phyloP scores from a whole-genome alignment of 53 echinoderm and acorn worm genomes.

The Astropecten irregularis region DNA sequence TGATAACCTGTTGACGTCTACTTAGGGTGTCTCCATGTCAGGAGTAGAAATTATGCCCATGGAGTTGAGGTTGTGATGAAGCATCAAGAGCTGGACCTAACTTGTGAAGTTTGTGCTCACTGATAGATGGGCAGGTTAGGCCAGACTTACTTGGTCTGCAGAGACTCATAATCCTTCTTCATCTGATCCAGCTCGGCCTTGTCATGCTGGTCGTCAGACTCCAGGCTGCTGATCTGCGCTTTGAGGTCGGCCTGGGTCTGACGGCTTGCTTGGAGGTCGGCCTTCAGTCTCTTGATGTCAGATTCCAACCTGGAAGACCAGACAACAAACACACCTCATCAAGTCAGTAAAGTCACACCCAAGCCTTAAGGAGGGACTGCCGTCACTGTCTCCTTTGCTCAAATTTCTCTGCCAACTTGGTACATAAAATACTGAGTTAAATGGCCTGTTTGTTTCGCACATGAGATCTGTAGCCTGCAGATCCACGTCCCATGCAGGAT shows the following conservation, averaged over 20 bases:
- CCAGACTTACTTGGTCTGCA: slow-evolving; percentile 90
- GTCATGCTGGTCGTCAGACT: slow-evolving; percentile 69
- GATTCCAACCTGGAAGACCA: slow-evolving; percentile 77
- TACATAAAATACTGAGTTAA: no score
- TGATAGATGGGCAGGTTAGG: no score
- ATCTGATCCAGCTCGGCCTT: slow-evolving; percentile 81
- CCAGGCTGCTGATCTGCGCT: slow-evolving; percentile 66
- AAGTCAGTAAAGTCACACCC: background rate
- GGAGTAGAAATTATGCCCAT: no score
- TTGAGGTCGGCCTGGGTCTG: slow-evolving; percentile 80
- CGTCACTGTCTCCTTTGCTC: background rate
- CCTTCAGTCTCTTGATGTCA: slow-evolving; percentile 93
- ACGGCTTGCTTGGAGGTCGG: slow-evolving; percentile 87
- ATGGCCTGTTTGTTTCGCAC: no score
- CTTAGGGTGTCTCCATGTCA: no score
- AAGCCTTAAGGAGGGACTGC: background rate
- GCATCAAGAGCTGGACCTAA: no score
- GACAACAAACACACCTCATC: background rate
- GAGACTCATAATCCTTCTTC: slow-evolving; percentile 86
- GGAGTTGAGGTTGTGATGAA: no score
- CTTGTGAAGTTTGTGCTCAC: no score
- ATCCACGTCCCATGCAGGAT: no score
- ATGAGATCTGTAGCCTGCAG: no score
- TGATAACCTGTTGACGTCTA: no score
- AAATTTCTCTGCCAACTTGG: no score